phyloP scores from a whole-genome alignment of 2,113 vertebrate species.

The Grus americana region DNA sequence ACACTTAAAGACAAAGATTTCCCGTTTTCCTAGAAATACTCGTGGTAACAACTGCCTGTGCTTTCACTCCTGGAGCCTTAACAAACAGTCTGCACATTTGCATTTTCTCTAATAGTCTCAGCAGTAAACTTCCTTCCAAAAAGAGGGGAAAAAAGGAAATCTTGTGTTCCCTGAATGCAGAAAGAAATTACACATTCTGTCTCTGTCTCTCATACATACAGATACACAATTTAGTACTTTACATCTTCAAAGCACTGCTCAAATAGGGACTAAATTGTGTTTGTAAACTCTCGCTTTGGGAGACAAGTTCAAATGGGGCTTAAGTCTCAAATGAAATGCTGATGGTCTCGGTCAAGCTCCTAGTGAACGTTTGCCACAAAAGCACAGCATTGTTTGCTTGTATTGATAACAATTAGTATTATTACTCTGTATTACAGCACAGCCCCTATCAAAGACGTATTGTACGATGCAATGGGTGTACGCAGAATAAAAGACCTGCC shows the following conservation, averaged over 20 bases:
- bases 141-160: conserved; percentile 67
- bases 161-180: conserved; percentile 58
- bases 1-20: conserved; percentile 72
- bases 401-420: conserved; percentile 48
- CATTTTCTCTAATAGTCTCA: conserved; percentile 76
- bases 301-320: conserved; percentile 61
- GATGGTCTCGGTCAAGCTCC: conserved; percentile 62
- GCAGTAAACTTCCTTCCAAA: conserved; percentile 73
- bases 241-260: conserved; percentile 53
- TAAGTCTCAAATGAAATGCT: conserved; percentile 56
- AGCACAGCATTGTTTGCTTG: conserved; percentile 39
- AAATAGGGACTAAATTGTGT: conserved; percentile 48
- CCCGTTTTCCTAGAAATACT: conserved; percentile 64
- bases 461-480: not conserved
- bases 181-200: conserved; percentile 63
- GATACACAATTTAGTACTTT: conserved; percentile 61
- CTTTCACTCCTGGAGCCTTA: conserved; percentile 69
- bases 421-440: conserved; percentile 34
- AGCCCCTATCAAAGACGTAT: not conserved
- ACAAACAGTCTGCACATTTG: conserved; percentile 69
- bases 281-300: conserved; percentile 66
- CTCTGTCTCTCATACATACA: conserved; percentile 37
- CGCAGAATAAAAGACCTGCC: not conserved
- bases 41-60: conserved; percentile 58
- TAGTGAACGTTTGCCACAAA: conserved; percentile 61